Evolutionary conservation across 2,888 invertebrate genomes (phyloP), one percentile per base, ranked within the genome.

Genomic region (Spodoptera littoralis): DNA sequence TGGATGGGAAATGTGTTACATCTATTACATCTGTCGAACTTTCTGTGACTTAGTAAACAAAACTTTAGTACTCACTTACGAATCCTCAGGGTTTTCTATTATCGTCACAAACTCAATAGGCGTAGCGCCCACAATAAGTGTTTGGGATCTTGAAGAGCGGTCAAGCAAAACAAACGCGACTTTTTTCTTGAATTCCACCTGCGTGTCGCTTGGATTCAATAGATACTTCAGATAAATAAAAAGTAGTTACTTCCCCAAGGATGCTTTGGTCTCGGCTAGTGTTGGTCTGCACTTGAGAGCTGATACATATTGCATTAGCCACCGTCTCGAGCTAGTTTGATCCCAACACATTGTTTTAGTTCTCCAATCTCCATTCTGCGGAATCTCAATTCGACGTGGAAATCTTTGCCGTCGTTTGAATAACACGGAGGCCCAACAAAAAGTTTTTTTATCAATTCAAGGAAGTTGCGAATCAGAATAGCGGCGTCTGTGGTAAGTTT

Each of bases 231-330:
- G 61, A 72, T 75, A 75, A 70, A 79, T 70, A 73, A 79, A 77
- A 75, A 77, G 75, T 69, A 58, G 65, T 73, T 77, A 56, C 73
- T 70, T 77, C 69, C 61, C 66, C 12, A 61, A 60, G 68, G 73
- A 65, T 76, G 71, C 69, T 76, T 76, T 60, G 58, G 67, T 62
- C 65, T 65, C 66, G 68, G 70, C 62, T 75, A 68, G 79, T 70
- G 62, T 70, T 70, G 81, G 73, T 76, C 66, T 73, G 68, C 75
- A 60, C 75, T 81, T 76, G 80, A 80, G 80, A 85, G 80, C 85
- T 88, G 82, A 89, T 90, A 89, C 88, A 91, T 90, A 90, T 90
- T 91, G 85, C 89, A 91, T 90, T 86, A 90, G 86, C 76, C 65
- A 70, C 79, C 76, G 84, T 83, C 84, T 82, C 77, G 73, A 73